These are phyloP conservation scores for Cochlearius cochlearius DNA, from an alignment of 2,113 vertebrate species.

Conservation along the genomic window DNA sequence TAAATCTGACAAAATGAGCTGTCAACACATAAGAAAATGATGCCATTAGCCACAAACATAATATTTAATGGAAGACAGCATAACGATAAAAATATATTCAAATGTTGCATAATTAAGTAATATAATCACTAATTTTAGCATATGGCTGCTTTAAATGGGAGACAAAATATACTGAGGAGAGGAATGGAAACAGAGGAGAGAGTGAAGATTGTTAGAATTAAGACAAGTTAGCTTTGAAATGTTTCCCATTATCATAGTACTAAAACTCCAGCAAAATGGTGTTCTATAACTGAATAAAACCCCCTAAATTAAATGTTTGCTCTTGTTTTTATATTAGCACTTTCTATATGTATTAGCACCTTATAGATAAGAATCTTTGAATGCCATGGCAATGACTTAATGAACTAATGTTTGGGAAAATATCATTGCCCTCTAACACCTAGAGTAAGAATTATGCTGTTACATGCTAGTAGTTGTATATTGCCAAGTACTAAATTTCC, in stretches of 20 bases:
- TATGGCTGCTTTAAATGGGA: conserved; percentile 1
- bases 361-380: not conserved
- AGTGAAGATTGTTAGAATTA: not conserved
- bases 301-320: not conserved
- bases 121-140: conserved; percentile 33
- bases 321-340: not conserved
- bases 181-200: not conserved
- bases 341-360: not conserved
- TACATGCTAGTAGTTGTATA: not conserved
- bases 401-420: not conserved
- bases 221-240: not conserved
- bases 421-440: not conserved
- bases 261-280: not conserved
- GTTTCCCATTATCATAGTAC: not conserved
- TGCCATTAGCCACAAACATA: conserved; percentile 45
- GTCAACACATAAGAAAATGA: not conserved
- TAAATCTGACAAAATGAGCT: conserved; percentile 52
- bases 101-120: conserved; percentile 8
- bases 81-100: conserved; percentile 22
- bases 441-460: not conserved
- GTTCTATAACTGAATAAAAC: not conserved
- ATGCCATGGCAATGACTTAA: not conserved
- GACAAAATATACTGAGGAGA: not conserved
- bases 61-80: conserved; percentile 15
- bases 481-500: not conserved